Conservation (phyloP, 2,113 vertebrate genomes). For the Stigmatopora argus region DNA sequence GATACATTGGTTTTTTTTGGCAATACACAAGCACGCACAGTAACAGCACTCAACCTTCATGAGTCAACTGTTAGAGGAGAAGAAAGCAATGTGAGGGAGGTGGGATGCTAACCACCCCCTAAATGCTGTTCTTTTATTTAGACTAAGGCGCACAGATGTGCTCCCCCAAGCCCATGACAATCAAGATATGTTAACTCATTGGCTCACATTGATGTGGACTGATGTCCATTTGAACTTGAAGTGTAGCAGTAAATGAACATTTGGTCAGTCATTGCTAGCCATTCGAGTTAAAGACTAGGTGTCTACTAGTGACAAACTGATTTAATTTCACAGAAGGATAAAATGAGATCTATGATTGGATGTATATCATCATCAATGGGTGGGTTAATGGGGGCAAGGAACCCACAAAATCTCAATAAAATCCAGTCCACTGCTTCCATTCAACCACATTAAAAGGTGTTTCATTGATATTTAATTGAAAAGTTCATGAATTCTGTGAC, state of each 20-base stretch:
- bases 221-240: no score
- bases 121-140: not conserved
- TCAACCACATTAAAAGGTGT: conserved; percentile 37
- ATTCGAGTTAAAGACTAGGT: no score
- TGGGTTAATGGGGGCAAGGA: conserved; percentile 12
- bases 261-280: no score
- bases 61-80: conserved; percentile 30
- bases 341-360: no score
- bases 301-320: no score
- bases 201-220: not conserved
- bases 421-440: conserved; percentile 27
- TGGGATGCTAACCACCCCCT: not conserved
- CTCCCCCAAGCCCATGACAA: conserved; percentile 9
- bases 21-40: conserved; percentile 18
- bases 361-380: no score
- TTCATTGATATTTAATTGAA: conserved; percentile 30
- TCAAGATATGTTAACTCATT: conserved; percentile 27
- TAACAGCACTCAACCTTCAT: conserved; percentile 30
- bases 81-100: conserved; percentile 26
- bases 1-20: conserved; percentile 25
- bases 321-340: no score
- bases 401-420: conserved; percentile 12
- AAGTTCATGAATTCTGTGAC: conserved; percentile 14
- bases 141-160: conserved; percentile 24
- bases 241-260: no score